These are phyloP conservation scores for Lichenostomus cassidix DNA, from an alignment of 2,113 vertebrate genomes.

Conservation along the genomic window DNA sequence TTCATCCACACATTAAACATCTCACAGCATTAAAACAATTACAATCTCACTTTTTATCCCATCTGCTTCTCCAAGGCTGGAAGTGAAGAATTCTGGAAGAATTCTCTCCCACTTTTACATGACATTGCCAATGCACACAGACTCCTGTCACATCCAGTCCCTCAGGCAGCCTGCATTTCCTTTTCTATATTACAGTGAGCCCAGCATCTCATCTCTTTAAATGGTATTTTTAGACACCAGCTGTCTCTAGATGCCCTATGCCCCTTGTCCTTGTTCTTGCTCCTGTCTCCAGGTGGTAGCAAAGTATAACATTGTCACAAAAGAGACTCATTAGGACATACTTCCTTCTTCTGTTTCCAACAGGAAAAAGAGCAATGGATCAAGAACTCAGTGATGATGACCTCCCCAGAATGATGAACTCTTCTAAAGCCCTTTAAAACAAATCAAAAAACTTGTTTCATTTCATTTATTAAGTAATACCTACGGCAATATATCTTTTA, in stretches of 20 bases:
- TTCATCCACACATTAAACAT: background rate
- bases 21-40: background rate
- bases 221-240: background rate
- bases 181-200: background rate
- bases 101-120: background rate
- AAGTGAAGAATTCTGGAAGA: background rate
- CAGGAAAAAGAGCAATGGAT: background rate
- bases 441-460: background rate
- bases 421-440: background rate
- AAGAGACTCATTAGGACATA: background rate
- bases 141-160: background rate
- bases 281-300: background rate
- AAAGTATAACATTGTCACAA: background rate
- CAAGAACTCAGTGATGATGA: fast-evolving
- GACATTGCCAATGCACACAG: background rate
- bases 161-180: background rate
- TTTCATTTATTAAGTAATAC: background rate
- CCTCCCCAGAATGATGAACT: background rate
- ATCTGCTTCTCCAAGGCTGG: background rate
- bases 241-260: background rate
- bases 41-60: background rate
- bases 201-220: background rate
- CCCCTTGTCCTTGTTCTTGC: background rate
- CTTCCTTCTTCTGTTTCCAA: background rate
- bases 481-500: background rate